Base-by-base conservation (phyloP, 2,797 vertebrate species). In the Zenarchopterus dispar region DNA sequence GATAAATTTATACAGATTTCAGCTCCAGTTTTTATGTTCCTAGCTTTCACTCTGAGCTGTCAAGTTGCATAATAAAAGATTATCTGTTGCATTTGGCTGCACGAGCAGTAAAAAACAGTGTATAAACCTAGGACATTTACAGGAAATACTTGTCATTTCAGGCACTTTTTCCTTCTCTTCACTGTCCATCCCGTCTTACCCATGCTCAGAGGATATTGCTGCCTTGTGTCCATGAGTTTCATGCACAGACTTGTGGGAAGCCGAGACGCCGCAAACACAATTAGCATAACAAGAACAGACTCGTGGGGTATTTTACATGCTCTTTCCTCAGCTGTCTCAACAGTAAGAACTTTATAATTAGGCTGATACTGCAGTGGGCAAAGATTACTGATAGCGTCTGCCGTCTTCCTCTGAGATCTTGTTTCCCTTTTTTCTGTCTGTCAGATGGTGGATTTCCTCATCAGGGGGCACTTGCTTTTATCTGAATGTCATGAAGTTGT, bases 321-420 rank as follows among this genome's bases (percentile, higher is more conserved):
- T 68, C 52, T 64, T 57, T 67, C 24, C 51, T 56, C 45, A 28
- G 41, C 42, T 41, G 55, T 42, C 23, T 61, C 13, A 81, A 60
- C 59, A 65, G 57, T 62, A 61, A 56, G 39, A 77, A 55, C 57
- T 50, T 63, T 66, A 65, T 76, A 87, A 77, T 84, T 76, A 74
- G 73, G 58, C 54, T 45, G 50, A 70, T 65, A 10, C 67, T 67
- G 69, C 69, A 73, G 64, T 9, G 68, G 52, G 64, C 80, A 78
- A 84, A 82, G 82, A 85, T 83, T 76, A 68, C 70, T 75, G 79
- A 80, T 87, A 84, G 71, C 23, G 24, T 65, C 78, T 66, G 64
- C 65, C 56, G 66, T 49, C 60, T 75, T 76, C 79, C 54, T 70
- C 63, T 1, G 59, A 63, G 75, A 79, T 66, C 52, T 78, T 73